Evolutionary conservation across 23 tunicate species (phyloP).

Genomic region (Trididemnum nubilum): DNA sequence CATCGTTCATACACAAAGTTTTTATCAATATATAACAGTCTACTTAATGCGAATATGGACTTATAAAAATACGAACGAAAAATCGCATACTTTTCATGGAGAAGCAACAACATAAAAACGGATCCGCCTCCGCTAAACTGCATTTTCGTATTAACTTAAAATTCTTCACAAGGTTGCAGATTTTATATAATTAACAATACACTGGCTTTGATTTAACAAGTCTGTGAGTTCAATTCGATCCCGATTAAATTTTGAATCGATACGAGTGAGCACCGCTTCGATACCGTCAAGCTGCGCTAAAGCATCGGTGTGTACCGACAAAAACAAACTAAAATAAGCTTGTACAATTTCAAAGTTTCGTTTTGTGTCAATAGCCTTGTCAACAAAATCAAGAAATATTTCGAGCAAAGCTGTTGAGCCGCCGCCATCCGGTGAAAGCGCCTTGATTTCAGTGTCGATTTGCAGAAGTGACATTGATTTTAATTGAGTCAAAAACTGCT

Average conservation of each 20-base stretch:
- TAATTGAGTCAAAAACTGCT: constrained; percentile 32
- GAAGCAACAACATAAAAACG: no score
- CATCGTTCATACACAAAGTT: no score
- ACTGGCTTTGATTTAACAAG: constrained; percentile 55
- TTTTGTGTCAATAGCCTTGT: constrained; percentile 36
- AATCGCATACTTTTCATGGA: no score
- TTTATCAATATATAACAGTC: no score
- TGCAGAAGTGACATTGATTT: constrained; percentile 69
- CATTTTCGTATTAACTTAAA: no score
- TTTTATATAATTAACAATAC: constrained; percentile 67
- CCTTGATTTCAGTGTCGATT: constrained; percentile 69
- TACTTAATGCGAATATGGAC: no score
- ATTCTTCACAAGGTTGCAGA: constrained; percentile 58
- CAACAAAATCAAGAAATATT: constrained; percentile 54
- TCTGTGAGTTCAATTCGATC: constrained; percentile 28
- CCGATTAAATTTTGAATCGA: constrained; percentile 35
- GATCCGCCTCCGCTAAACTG: no score
- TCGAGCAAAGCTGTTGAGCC: constrained; percentile 63
- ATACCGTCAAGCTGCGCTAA: constrained; percentile 10
- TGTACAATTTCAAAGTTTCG: constrained; percentile 80
- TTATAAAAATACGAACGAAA: no score
- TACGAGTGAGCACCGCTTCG: constrained; percentile 6
- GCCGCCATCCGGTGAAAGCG: constrained; percentile 59
- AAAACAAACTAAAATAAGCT: constrained; percentile 67
- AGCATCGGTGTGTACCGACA: constrained; percentile 57